Evolutionary conservation across 2,113 vertebrate genomes (phyloP).

Genomic region (Malurus melanocephalus): DNA sequence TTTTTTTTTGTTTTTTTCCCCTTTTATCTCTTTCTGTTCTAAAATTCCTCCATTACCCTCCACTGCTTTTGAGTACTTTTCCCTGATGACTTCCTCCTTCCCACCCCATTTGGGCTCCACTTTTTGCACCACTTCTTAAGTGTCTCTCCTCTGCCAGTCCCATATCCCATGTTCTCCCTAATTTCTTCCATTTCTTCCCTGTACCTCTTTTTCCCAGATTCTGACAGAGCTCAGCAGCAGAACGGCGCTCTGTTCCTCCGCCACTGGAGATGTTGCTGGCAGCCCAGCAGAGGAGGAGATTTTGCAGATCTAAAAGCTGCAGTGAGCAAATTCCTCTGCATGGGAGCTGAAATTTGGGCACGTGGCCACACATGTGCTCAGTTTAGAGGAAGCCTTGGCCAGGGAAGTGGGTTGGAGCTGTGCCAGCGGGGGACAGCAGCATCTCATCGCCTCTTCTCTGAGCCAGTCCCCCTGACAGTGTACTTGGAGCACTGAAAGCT

Average conservation of each 20-base stretch:
- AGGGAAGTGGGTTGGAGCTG: background rate
- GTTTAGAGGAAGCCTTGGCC: constrained; percentile 3
- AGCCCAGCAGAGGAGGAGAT: background rate
- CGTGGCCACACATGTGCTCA: background rate
- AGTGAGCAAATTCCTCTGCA: background rate
- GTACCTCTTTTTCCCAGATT: background rate
- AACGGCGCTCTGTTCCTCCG: background rate
- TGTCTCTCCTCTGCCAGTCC: background rate
- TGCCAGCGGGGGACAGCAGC: background rate
- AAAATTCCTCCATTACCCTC: background rate
- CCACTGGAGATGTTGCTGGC: background rate
- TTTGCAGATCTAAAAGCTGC: background rate
- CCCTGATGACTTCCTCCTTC: background rate
- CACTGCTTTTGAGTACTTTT: background rate
- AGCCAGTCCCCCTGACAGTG: background rate
- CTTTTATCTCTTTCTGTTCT: background rate
- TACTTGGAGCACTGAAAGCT: background rate
- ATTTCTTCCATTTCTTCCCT: background rate
- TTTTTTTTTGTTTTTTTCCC: background rate
- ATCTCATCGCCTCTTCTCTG: background rate
- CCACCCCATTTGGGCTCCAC: background rate
- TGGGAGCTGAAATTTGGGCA: constrained; percentile 7
- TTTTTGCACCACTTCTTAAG: background rate
- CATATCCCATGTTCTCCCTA: background rate
- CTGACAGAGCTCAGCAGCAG: background rate